Conservation (phyloP, 1,140 invertebrate species). For the Drosophila kanapiae region DNA sequence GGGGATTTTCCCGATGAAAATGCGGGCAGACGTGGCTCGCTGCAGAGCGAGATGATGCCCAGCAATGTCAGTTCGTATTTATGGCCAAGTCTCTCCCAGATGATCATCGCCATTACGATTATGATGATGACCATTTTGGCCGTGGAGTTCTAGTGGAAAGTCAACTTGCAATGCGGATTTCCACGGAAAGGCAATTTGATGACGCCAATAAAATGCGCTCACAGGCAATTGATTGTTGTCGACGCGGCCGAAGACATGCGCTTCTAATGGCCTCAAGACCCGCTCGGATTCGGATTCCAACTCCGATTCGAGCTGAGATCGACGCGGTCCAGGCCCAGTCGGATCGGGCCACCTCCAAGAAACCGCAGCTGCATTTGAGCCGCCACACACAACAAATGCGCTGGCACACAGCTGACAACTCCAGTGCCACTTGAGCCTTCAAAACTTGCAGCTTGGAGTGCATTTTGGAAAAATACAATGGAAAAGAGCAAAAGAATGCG, state of each 20-base stretch:
- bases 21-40: slow-evolving; percentile 61
- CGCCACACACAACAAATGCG: slow-evolving; percentile 32
- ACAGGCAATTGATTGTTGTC: slow-evolving; percentile 80
- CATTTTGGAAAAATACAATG: slow-evolving; percentile 57
- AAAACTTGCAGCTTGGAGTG: slow-evolving; percentile 76
- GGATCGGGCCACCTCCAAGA: slow-evolving; percentile 48
- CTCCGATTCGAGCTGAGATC: slow-evolving; percentile 4
- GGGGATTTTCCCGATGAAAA: slow-evolving; percentile 65
- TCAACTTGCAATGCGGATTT: slow-evolving; percentile 69
- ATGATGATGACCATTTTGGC: slow-evolving; percentile 73
- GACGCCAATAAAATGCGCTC: slow-evolving; percentile 82
- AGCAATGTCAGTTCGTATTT: slow-evolving; percentile 60
- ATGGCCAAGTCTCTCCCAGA: slow-evolving; percentile 51
- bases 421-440: slow-evolving; percentile 73
- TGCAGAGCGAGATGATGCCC: slow-evolving; percentile 16
- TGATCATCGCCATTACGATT: slow-evolving; percentile 48
- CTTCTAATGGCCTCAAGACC: slow-evolving; percentile 69
- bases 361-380: slow-evolving; percentile 52
- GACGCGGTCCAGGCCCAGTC: slow-evolving; percentile 1
- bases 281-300: slow-evolving; percentile 17
- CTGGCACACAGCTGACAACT: slow-evolving; percentile 72
- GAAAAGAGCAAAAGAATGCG: slow-evolving; percentile 44
- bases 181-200: slow-evolving; percentile 69
- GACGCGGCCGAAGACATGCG: slow-evolving; percentile 66
- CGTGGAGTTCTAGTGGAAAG: slow-evolving; percentile 73